phyloP scores from a whole-genome alignment of 1,140 invertebrate species.

The Venturia canescens region DNA sequence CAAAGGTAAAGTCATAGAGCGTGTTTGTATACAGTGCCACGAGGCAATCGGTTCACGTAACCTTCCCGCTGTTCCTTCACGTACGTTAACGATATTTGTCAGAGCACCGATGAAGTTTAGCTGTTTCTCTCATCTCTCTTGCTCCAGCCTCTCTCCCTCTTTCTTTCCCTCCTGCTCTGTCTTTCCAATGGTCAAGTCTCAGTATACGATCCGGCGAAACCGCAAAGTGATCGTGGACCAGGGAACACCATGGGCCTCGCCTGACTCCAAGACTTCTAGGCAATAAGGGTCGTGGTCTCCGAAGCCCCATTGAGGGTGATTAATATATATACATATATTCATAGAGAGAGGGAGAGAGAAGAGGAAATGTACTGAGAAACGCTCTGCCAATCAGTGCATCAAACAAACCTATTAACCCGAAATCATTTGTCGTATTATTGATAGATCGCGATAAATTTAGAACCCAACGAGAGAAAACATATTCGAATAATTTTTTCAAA shows the following conservation, averaged over 20 bases:
- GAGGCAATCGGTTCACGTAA: constrained; percentile 20
- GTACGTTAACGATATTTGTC: constrained; percentile 73
- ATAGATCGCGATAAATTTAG: too few relatives aligned
- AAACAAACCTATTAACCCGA: background rate
- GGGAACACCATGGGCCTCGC: constrained; percentile 53
- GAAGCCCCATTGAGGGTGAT: background rate
- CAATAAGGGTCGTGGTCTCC: constrained; percentile 23
- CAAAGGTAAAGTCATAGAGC: constrained; percentile 27
- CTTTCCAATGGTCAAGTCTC: constrained; percentile 72
- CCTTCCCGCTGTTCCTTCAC: constrained; percentile 52
- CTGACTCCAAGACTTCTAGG: constrained; percentile 53
- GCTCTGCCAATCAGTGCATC: background rate
- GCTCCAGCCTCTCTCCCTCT: constrained; percentile 16
- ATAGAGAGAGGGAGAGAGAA: too few relatives aligned
- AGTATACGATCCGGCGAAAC: constrained; percentile 62
- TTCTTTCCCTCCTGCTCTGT: constrained; percentile 23
- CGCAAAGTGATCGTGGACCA: constrained; percentile 69
- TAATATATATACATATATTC: background rate
- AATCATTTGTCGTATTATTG: background rate
- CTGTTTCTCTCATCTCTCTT: constrained; percentile 52
- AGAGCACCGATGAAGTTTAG: constrained; percentile 66
- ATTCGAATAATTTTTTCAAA: background rate
- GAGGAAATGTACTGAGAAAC: background rate
- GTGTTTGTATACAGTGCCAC: constrained; percentile 15
- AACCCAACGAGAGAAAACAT: too few relatives aligned